These are phyloP conservation scores for Drosophila tani DNA, from an alignment of 1,140 invertebrate species.

Conservation along the genomic window DNA sequence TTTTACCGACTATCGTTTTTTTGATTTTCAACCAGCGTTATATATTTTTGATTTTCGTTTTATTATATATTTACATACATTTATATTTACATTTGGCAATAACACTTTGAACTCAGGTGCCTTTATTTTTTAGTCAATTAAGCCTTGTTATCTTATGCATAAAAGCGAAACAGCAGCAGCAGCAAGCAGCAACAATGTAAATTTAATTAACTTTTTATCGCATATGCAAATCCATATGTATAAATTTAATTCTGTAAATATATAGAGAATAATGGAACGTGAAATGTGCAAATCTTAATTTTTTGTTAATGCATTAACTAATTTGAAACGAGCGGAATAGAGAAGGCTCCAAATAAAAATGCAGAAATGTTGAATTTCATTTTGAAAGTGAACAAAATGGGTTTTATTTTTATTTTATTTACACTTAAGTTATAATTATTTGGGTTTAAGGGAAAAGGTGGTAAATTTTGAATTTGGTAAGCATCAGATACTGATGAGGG, in stretches of 20 bases:
- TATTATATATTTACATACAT: conserved; percentile 31
- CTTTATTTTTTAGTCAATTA: conserved; percentile 81
- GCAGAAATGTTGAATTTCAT: conserved; percentile 53
- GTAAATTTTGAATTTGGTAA: no score
- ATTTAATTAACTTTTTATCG: conserved; percentile 62
- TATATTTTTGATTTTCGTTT: conserved; percentile 58
- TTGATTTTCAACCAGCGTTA: conserved; percentile 39
- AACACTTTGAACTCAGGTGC: conserved; percentile 83
- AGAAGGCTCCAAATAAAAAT: conserved; percentile 43
- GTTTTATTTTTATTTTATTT: conserved; percentile 5
- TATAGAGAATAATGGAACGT: conserved; percentile 56
- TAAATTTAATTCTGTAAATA: conserved; percentile 50
- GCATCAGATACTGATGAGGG: no score
- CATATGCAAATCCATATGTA: conserved; percentile 41
- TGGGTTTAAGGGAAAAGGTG: background rate
- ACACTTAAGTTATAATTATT: no score
- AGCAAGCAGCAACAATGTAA: conserved; percentile 54
- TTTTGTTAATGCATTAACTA: conserved; percentile 46
- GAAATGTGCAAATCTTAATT: conserved; percentile 52
- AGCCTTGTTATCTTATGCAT: conserved; percentile 82
- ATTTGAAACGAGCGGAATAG: conserved; percentile 30
- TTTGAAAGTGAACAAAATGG: conserved; percentile 35
- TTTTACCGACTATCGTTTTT: conserved; percentile 41
- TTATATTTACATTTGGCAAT: conserved; percentile 67
- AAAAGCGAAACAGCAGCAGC: conserved; percentile 55